Base-by-base conservation (phyloP, 2,888 invertebrate species). In the Biston stratarius region DNA sequence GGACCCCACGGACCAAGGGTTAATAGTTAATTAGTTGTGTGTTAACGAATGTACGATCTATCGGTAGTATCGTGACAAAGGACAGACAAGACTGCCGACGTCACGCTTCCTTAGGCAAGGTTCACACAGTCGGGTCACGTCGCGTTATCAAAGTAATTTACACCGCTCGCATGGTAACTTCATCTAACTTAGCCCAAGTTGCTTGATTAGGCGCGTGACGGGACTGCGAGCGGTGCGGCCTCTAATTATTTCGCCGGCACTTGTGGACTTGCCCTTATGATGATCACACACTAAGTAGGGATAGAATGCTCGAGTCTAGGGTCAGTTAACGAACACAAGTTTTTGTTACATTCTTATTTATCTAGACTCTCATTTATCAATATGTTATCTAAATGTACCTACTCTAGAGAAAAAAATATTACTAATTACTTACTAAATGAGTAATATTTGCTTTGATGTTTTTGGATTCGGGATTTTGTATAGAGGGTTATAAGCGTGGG, bases 191-290 rank as follows among this genome's bases (percentile, higher is more conserved):
- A 80, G 79, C 75, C 76, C 82, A 85, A 88, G 85, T 89, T 88
- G 84, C 77, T 87, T 90, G 89, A 90, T 90, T 89, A 86, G 85
- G 85, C 82, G 84, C 91, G 91, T 91, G 90, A 85, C 84, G 69
- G 63, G 85, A 83, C 84, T 85, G 74, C 76, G 53, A 34, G 60
- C 61, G 69, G 65, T 61, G 70, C 15, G 61, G 24, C 57, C 61
- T 76, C 76, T 84, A 83, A 84, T 81, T 82, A 84, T 85, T 82
- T 81, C 76, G 67, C 49, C 56, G 44, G 61, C 69, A 68, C 71
- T 68, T 72, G 71, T 71, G 68, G 67, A 69, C 72, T 15, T 36
- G 51, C 44, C 55, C 67, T 63, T 63, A 67, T 63, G 67, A 56
- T 61, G 63, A 56, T 45, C 56, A 49, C 47, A 68, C 60, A 63